A percentile compares a stretch with the other conserved stretches of the same genome.
Evolutionary conservation across 2,797 vertebrate genomes (phyloP).

Genomic region (Gallirallus australis): DNA sequence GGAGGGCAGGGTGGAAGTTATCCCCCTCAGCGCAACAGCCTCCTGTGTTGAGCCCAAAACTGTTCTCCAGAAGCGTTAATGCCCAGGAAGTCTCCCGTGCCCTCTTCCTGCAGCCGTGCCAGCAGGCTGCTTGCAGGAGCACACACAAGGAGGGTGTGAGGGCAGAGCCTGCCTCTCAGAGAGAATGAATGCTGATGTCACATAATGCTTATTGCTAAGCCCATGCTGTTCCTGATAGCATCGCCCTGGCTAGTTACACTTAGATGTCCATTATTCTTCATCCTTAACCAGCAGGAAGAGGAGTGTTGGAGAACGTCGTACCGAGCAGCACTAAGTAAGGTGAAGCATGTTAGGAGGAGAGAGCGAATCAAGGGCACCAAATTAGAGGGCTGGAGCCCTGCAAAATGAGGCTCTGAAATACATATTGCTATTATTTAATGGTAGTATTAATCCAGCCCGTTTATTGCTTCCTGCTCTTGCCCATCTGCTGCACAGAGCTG

Average conservation of each 20-base stretch:
- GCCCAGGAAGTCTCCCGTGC: not conserved
- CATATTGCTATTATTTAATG: not conserved
- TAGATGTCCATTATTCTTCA: slow-evolving; percentile 17
- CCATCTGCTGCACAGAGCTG: not conserved
- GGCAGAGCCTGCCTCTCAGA: not conserved
- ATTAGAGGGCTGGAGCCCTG: not conserved
- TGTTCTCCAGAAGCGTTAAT: not conserved
- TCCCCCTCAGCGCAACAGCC: not conserved
- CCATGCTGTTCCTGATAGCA: not conserved
- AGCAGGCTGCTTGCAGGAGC: not conserved
- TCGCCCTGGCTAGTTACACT: not conserved
- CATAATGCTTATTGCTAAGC: slow-evolving; percentile 15
- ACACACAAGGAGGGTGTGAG: not conserved
- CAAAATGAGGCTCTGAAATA: not conserved
- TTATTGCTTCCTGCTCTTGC: not conserved
- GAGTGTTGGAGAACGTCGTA: not conserved
- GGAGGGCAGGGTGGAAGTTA: not conserved
- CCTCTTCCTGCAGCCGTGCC: not conserved
- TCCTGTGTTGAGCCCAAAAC: not conserved
- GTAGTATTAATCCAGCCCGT: not conserved
- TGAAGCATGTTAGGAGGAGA: not conserved
- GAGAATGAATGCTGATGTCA: slow-evolving; percentile 11
- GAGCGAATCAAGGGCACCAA: not conserved
- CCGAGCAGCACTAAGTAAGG: not conserved
- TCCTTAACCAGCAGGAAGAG: not conserved